phyloP scores from a whole-genome alignment of 1,140 invertebrate species.

The Drosophila repletoides region DNA sequence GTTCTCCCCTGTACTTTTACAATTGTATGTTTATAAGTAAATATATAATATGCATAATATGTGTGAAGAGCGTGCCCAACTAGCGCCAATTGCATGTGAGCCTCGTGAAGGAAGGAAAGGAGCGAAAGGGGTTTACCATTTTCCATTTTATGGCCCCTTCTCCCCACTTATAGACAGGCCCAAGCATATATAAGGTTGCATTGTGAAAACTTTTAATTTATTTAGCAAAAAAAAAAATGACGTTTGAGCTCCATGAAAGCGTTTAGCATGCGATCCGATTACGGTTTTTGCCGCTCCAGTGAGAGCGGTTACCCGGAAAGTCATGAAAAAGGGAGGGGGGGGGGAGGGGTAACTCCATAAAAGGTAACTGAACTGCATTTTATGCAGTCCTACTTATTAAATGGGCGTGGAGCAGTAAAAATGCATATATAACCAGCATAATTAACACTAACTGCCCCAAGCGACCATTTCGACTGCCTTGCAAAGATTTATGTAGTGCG shows the following conservation, averaged over 20 bases:
- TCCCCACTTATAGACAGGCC: too few relatives aligned
- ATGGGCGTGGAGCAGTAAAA: slow-evolving; percentile 30
- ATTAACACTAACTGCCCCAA: neutral
- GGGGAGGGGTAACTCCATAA: neutral
- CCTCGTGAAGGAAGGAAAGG: too few relatives aligned
- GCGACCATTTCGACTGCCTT: neutral
- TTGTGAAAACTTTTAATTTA: slow-evolving; percentile 46
- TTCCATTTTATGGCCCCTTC: neutral
- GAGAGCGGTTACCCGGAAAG: too few relatives aligned
- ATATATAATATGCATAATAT: neutral
- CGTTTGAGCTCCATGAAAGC: slow-evolving; percentile 20
- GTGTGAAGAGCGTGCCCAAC: slow-evolving; percentile 25
- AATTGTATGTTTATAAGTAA: too few relatives aligned
- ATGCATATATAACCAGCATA: neutral
- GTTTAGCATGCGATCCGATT: slow-evolving; percentile 76
- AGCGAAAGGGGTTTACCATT: slow-evolving; percentile 12
- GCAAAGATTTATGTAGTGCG: neutral
- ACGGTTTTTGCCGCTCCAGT: slow-evolving; percentile 60
- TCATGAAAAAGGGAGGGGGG: neutral
- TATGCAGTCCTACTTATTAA: slow-evolving; percentile 53
- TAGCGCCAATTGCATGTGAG: slow-evolving; percentile 49
- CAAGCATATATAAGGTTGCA: slow-evolving; percentile 54
- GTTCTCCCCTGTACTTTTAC: too few relatives aligned
- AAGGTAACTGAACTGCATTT: slow-evolving; percentile 70
- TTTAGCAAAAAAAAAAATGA: slow-evolving; percentile 21